Conservation (phyloP, 2,888 invertebrate species). For the Notocelia uddmanniana region DNA sequence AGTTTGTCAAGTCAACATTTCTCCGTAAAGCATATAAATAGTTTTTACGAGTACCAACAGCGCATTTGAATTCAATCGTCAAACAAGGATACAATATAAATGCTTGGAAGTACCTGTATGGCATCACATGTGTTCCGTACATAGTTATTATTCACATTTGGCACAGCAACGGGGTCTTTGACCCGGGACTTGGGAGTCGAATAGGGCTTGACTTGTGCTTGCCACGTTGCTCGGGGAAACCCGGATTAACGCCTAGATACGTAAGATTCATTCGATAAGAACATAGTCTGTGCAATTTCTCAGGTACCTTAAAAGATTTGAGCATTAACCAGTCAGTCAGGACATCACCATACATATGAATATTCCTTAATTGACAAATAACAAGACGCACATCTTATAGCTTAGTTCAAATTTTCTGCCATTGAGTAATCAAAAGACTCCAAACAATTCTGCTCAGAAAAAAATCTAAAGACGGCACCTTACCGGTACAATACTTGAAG, state of each 20-base stretch:
- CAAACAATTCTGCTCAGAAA: too few relatives aligned
- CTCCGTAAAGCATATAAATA: slow-evolving; percentile 38
- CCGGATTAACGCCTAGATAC: slow-evolving; percentile 47
- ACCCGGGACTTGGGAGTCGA: slow-evolving; percentile 56
- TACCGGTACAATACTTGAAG: too few relatives aligned
- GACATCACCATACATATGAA: too few relatives aligned
- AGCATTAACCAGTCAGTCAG: too few relatives aligned
- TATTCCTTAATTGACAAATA: too few relatives aligned
- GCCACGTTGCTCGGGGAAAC: slow-evolving; percentile 50
- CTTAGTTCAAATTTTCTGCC: too few relatives aligned
- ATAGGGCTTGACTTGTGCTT: slow-evolving; percentile 53
- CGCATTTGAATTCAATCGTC: slow-evolving; percentile 67
- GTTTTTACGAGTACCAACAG: slow-evolving; percentile 47
- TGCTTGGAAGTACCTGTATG: slow-evolving; percentile 49
- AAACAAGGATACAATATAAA: slow-evolving; percentile 68
- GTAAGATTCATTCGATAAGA: neutral
- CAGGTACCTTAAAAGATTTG: neutral
- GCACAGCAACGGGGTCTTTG: slow-evolving; percentile 69
- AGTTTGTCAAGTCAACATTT: slow-evolving; percentile 40
- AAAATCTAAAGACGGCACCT: too few relatives aligned
- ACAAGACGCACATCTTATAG: too few relatives aligned
- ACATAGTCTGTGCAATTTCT: neutral
- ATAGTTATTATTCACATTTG: slow-evolving; percentile 79
- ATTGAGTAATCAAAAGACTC: too few relatives aligned
- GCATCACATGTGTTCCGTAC: slow-evolving; percentile 63